Conservation (phyloP, 2,888 invertebrate species). For the Ernsta delagoae region DNA sequence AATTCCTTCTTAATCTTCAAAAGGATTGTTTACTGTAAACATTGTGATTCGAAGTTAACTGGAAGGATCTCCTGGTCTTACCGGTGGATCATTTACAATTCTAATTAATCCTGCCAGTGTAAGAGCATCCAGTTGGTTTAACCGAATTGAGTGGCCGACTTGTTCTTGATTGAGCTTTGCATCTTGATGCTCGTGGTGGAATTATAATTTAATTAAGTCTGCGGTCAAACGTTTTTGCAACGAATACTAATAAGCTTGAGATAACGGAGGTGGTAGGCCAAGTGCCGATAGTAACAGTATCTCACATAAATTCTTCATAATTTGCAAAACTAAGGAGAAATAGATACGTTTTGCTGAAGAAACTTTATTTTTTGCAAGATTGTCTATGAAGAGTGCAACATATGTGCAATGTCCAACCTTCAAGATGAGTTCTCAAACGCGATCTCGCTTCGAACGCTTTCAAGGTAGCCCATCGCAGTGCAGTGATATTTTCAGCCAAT, state of each 20-base stretch:
- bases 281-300: neutral
- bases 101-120: slow-evolving; percentile 75
- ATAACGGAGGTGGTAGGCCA: neutral
- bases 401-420: too few relatives aligned
- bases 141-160: slow-evolving; percentile 63
- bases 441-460: too few relatives aligned
- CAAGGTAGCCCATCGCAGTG: neutral
- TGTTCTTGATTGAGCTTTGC: slow-evolving; percentile 69
- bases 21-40: slow-evolving; percentile 82
- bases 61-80: slow-evolving; percentile 66
- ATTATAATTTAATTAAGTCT: slow-evolving; percentile 47
- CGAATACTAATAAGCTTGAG: slow-evolving; percentile 25
- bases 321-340: too few relatives aligned
- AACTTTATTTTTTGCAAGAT: too few relatives aligned
- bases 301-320: too few relatives aligned
- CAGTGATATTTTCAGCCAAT: slow-evolving; percentile 3
- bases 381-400: too few relatives aligned
- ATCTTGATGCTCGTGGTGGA: slow-evolving; percentile 64
- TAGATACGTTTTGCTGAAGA: too few relatives aligned
- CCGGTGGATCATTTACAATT: slow-evolving; percentile 75
- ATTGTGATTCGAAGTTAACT: slow-evolving; percentile 80
- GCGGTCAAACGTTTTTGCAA: slow-evolving; percentile 38
- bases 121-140: slow-evolving; percentile 67
- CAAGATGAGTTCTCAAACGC: too few relatives aligned
- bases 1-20: slow-evolving; percentile 76